phyloP scores from a whole-genome alignment of 2,113 vertebrate genomes.

The Pluvialis apricaria region DNA sequence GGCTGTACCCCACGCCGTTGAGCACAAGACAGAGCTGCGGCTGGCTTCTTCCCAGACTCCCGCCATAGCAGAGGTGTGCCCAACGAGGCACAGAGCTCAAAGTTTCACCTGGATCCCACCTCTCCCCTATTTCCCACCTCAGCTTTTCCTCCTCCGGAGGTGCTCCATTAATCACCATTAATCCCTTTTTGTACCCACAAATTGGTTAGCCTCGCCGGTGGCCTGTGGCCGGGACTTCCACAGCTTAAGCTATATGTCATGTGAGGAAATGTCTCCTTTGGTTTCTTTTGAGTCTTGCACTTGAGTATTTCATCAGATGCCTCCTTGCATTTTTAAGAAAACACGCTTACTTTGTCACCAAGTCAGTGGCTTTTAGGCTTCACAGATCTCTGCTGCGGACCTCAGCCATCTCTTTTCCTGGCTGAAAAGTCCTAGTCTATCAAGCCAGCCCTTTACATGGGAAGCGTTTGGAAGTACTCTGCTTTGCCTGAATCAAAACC shows the following conservation, averaged over 20 bases:
- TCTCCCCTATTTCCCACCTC: accelerated
- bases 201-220: neutral
- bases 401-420: neutral
- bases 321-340: neutral
- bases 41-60: neutral
- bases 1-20: neutral
- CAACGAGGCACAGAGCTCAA: neutral
- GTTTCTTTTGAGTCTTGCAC: neutral
- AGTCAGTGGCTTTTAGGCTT: neutral
- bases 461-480: neutral
- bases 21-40: neutral
- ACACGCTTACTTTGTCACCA: neutral
- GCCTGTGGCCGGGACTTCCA: neutral
- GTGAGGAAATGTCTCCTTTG: neutral
- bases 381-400: neutral
- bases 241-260: accelerated
- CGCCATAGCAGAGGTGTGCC: neutral
- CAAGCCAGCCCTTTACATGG: neutral
- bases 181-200: neutral
- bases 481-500: slow-evolving; percentile 23
- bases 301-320: neutral
- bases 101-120: neutral
- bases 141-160: neutral
- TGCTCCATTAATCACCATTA: neutral
- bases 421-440: neutral